Conservation (phyloP, 2,888 invertebrate genomes). For the Crematogaster levior region DNA sequence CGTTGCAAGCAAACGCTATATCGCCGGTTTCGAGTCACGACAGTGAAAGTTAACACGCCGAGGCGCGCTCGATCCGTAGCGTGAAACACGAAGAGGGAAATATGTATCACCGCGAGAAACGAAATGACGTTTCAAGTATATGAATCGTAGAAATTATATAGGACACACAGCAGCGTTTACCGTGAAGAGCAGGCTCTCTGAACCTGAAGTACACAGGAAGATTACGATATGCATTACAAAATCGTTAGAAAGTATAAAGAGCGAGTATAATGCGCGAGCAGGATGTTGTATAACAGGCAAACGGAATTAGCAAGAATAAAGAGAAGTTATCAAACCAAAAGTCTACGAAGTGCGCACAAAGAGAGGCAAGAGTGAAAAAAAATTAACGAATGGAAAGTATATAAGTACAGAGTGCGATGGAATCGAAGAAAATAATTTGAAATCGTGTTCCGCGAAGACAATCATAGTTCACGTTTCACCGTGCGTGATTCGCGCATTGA, state of each 20-base stretch:
- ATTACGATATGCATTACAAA: constrained; percentile 12
- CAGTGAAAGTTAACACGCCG: constrained; percentile 72
- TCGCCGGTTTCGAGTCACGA: constrained; percentile 33
- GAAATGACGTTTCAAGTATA: constrained; percentile 10
- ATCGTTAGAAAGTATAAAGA: constrained; percentile 20
- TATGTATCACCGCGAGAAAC: constrained; percentile 56
- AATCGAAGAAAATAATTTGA: neutral
- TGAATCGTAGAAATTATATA: constrained; percentile 11
- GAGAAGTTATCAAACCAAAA: neutral
- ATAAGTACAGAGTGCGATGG: neutral
- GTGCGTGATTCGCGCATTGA: neutral
- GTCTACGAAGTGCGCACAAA: neutral
- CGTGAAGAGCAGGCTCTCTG: neutral
- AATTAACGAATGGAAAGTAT: neutral
- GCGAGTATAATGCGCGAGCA: neutral
- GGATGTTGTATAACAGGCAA: constrained; percentile 11
- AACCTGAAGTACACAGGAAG: neutral
- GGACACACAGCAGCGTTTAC: neutral
- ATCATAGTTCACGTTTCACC: neutral
- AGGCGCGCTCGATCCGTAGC: constrained; percentile 33
- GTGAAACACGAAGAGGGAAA: constrained; percentile 44
- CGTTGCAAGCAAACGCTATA: neutral
- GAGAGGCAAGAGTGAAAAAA: neutral
- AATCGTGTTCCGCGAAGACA: neutral
- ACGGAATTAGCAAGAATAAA: constrained; percentile 1